These are phyloP conservation scores for Semicossyphus pulcher DNA, from an alignment of 2,113 vertebrate genomes.

Conservation along the genomic window DNA sequence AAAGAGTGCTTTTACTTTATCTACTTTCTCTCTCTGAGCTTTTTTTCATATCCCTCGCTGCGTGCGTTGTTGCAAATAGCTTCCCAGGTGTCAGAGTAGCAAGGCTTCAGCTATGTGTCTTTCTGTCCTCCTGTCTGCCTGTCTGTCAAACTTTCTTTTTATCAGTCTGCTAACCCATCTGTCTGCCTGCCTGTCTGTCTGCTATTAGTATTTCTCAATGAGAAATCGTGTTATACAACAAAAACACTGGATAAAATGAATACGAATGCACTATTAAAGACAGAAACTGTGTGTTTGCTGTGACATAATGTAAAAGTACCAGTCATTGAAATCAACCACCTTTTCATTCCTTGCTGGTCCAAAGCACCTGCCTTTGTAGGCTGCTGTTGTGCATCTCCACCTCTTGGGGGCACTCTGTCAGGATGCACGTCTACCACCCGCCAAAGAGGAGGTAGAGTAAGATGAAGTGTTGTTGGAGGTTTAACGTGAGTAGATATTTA, in stretches of 20 bases:
- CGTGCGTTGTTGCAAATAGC: slow-evolving; percentile 75
- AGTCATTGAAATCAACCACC: too few species aligned
- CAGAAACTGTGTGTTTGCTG: too few species aligned
- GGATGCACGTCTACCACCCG: background rate
- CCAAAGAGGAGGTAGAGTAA: background rate
- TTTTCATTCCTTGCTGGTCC: background rate
- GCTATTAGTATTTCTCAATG: slow-evolving; percentile 8
- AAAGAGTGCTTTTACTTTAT: slow-evolving; percentile 82
- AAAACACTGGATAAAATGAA: too few species aligned
- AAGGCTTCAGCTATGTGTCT: slow-evolving; percentile 64
- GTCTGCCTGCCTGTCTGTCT: slow-evolving; percentile 19
- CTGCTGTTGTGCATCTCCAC: background rate
- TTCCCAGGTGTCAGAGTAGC: slow-evolving; percentile 74
- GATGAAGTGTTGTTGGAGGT: background rate
- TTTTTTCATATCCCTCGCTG: slow-evolving; percentile 37
- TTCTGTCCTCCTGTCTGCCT: slow-evolving; percentile 35
- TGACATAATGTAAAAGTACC: too few species aligned
- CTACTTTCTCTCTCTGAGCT: slow-evolving; percentile 66
- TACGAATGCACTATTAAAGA: too few species aligned
- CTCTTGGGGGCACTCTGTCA: background rate
- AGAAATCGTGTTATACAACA: too few species aligned
- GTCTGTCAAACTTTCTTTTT: slow-evolving; percentile 41
- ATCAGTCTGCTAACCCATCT: slow-evolving; percentile 33
- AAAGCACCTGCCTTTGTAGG: background rate
- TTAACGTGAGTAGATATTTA: background rate